A percentile compares a stretch with the other conserved stretches of the same genome.
Evolutionary conservation across 2,113 vertebrate species (phyloP).

Genomic region (Cardinalis cardinalis): DNA sequence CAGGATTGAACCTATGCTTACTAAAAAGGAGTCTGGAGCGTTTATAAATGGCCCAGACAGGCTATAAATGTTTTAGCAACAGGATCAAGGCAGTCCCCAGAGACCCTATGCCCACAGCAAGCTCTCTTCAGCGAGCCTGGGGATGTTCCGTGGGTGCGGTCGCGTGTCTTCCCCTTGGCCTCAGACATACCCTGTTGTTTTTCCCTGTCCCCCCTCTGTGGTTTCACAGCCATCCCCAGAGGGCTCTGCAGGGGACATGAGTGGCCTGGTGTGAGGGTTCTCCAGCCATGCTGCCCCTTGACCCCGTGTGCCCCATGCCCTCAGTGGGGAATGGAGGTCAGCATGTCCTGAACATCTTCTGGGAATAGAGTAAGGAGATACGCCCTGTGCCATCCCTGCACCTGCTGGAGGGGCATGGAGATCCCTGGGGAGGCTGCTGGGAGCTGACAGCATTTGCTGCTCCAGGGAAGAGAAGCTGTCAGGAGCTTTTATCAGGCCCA

Average conservation of each 20-base stretch:
- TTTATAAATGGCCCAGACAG: constrained; percentile 52
- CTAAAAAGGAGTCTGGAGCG: constrained; percentile 20
- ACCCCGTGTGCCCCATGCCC: rapidly evolving
- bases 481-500: background rate
- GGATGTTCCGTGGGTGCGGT: background rate
- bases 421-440: background rate
- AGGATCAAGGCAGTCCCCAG: background rate
- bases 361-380: constrained; percentile 18
- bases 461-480: background rate
- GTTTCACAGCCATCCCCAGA: background rate
- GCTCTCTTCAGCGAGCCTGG: background rate
- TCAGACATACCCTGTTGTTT: background rate
- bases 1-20: constrained; percentile 10
- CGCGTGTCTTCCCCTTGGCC: background rate
- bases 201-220: too few species aligned
- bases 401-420: background rate
- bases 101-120: background rate
- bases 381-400: background rate
- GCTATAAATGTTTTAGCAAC: constrained; percentile 30
- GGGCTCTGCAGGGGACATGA: background rate
- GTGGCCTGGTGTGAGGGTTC: background rate
- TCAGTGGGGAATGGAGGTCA: background rate
- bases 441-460: background rate
- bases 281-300: background rate
- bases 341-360: background rate